A percentile compares a stretch with the other conserved stretches of the same genome.
These are phyloP conservation scores for Ophiodon elongatus DNA, from an alignment of 2,113 vertebrate genomes.

Conservation along the genomic window DNA sequence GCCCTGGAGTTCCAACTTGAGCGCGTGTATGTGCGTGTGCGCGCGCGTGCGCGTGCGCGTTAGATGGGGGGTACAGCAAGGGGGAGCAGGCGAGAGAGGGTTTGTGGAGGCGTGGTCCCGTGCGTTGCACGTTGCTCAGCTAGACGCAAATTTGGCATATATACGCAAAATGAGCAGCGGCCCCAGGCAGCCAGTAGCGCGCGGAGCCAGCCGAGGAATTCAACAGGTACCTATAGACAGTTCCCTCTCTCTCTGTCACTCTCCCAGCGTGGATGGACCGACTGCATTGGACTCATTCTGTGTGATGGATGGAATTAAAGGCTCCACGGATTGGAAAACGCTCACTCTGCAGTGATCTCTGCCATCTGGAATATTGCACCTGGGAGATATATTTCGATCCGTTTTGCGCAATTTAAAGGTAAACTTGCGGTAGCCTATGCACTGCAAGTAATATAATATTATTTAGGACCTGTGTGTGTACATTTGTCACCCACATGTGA, in stretches of 20 bases:
- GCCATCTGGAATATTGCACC: slow-evolving; percentile 49
- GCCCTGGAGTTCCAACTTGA: slow-evolving; percentile 19
- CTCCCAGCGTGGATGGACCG: slow-evolving; percentile 28
- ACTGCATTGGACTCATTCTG: slow-evolving; percentile 17
- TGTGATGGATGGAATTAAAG: slow-evolving; percentile 64
- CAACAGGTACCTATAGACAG: slow-evolving; percentile 63
- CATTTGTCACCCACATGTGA: background rate
- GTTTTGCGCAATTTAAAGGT: slow-evolving; percentile 40
- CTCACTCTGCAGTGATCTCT: slow-evolving; percentile 19
- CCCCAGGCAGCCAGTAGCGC: slow-evolving; percentile 38
- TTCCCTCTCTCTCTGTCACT: background rate
- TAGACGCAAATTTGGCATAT: slow-evolving; percentile 80
- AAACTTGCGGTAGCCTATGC: background rate
- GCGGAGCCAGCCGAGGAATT: slow-evolving; percentile 67
- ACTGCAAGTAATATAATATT: no score
- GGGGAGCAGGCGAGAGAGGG: background rate
- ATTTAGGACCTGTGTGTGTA: background rate
- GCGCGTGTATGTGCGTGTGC: background rate
- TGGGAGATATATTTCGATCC: slow-evolving; percentile 21
- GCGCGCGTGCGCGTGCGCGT: background rate
- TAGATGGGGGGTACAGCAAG: background rate
- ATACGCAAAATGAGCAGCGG: slow-evolving; percentile 73
- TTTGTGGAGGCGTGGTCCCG: slow-evolving; percentile 73
- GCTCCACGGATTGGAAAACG: background rate
- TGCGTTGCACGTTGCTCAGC: slow-evolving; percentile 69